These are phyloP conservation scores for Gymnoscopelus braueri DNA, from an alignment of 2,797 vertebrate species.

Conservation along the genomic window DNA sequence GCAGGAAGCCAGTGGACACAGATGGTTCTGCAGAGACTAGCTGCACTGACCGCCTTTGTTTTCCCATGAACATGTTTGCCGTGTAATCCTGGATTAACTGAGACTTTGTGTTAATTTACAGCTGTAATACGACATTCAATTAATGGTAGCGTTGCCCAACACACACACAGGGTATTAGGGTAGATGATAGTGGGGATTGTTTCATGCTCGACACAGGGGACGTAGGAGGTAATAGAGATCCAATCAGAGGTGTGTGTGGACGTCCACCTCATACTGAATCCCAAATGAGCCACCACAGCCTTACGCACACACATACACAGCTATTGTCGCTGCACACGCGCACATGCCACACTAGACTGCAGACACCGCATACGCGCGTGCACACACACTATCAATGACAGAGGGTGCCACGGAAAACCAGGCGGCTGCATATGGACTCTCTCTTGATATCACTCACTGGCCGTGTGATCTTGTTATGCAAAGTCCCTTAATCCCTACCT, in stretches of 20 bases:
- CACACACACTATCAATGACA: conserved; percentile 83
- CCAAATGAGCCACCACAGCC: conserved; percentile 87
- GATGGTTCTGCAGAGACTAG: conserved; percentile 78
- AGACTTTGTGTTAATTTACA: conserved; percentile 90
- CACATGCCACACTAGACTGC: conserved; percentile 67
- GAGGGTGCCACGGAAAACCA: conserved; percentile 94
- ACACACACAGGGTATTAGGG: conserved; percentile 75
- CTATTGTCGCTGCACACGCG: conserved; percentile 83
- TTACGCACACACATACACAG: conserved; percentile 79
- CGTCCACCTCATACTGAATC: conserved; percentile 90
- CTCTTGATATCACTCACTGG: conserved; percentile 99
- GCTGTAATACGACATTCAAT: conserved; percentile 82
- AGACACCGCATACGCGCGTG: conserved; percentile 31
- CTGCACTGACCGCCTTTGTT: conserved; percentile 84
- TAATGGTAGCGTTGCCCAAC: conserved; percentile 70
- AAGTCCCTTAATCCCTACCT: conserved; percentile 98
- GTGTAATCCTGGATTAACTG: conserved; percentile 94
- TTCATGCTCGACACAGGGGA: conserved; percentile 78
- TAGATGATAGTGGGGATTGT: conserved; percentile 76
- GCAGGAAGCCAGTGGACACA: conserved; percentile 70
- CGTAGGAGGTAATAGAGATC: conserved; percentile 87
- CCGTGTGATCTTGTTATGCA: conserved; percentile 99
- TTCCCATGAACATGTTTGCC: conserved; percentile 85
- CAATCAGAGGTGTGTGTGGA: conserved; percentile 92
- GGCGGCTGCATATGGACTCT: conserved; percentile 98